phyloP scores from a whole-genome alignment of 2,888 invertebrate species.

The Patella caerulea region DNA sequence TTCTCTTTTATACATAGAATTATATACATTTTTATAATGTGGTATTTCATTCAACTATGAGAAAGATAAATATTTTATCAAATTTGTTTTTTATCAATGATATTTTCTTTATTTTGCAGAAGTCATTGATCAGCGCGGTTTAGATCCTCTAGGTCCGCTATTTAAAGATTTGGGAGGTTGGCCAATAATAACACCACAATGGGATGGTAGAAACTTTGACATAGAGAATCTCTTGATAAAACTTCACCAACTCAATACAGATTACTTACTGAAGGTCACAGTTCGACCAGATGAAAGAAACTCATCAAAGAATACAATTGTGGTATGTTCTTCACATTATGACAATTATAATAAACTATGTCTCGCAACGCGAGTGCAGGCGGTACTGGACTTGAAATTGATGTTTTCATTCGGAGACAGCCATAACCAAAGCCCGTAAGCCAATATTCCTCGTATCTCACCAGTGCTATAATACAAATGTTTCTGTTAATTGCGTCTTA shows the following conservation, averaged over 20 bases:
- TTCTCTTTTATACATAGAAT: too few species aligned
- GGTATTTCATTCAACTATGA: not conserved
- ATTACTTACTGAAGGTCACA: slow-evolving; percentile 40
- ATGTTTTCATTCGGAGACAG: too few species aligned
- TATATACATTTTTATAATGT: too few species aligned
- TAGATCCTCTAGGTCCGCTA: slow-evolving; percentile 12
- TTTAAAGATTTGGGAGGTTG: slow-evolving; percentile 84
- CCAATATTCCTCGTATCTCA: too few species aligned
- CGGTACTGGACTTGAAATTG: too few species aligned
- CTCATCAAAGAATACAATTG: slow-evolving; percentile 87
- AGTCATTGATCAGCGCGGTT: slow-evolving; percentile 18
- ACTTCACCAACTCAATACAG: slow-evolving; percentile 81
- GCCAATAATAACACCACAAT: slow-evolving; percentile 76
- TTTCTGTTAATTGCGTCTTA: too few species aligned
- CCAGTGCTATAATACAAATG: too few species aligned
- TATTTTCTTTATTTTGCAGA: slow-evolving; percentile 6
- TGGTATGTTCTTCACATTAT: slow-evolving; percentile 75
- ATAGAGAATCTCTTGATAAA: slow-evolving; percentile 75
- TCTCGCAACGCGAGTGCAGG: too few species aligned
- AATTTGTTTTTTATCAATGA: not conserved
- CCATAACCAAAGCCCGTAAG: too few species aligned
- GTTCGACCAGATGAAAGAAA: slow-evolving; percentile 92
- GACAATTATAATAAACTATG: too few species aligned
- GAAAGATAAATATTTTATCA: not conserved
- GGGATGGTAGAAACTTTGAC: slow-evolving; percentile 76